Percentiles rank a stretch among this genome's conserved stretches.
phyloP scores from a whole-genome alignment of 1,140 invertebrate species.

The Chionoecetes opilio region DNA sequence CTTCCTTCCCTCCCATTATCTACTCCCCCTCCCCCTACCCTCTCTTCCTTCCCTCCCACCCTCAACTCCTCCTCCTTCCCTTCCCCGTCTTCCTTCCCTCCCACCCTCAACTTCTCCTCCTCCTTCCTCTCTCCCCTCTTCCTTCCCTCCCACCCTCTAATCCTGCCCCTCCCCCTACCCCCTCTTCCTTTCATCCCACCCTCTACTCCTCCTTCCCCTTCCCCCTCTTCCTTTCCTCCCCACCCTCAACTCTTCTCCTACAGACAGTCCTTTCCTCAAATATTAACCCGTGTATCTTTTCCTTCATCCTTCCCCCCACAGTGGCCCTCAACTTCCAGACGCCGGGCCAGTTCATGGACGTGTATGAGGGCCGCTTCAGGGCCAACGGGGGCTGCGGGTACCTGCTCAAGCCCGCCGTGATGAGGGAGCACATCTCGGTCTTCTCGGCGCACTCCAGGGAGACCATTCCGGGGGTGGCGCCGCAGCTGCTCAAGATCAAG shows the following conservation, averaged over 20 bases:
- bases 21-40: too few species aligned
- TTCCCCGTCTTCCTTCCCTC: too few species aligned
- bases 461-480: constrained; percentile 85
- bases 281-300: too few species aligned
- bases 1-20: too few species aligned
- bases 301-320: constrained; percentile 80
- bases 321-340: constrained; percentile 87
- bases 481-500: constrained; percentile 86
- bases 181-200: background rate
- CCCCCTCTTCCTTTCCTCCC: background rate
- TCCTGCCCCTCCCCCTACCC: too few species aligned
- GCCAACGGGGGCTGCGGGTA: constrained; percentile 88
- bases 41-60: too few species aligned
- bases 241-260: background rate
- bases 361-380: constrained; percentile 87
- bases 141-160: too few species aligned
- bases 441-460: constrained; percentile 85
- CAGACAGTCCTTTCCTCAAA: too few species aligned
- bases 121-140: too few species aligned
- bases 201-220: background rate
- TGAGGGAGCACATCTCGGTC: constrained; percentile 84
- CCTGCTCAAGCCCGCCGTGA: constrained; percentile 87
- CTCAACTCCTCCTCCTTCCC: too few species aligned
- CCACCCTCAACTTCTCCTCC: too few species aligned
- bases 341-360: constrained; percentile 85